Evolutionary conservation across 2,888 invertebrate genomes (phyloP), one percentile per base, ranked within the genome.

Genomic region (Lasioglossum marginatum): DNA sequence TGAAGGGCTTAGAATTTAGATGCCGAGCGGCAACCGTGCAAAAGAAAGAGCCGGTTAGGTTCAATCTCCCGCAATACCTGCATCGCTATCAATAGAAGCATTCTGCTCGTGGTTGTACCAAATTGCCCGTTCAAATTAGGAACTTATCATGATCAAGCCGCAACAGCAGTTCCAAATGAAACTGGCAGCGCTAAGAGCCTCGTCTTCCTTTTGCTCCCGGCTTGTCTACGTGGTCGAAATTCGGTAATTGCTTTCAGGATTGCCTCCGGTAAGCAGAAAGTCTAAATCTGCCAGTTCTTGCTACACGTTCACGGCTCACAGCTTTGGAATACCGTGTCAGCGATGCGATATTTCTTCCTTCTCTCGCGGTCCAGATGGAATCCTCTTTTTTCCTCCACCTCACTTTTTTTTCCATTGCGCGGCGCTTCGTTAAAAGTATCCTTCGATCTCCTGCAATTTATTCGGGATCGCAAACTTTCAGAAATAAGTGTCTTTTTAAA

Each of bases 221-320:
- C 81, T 43, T 81, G 83, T 85, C 81, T 80, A 81, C 81, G 79
- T 87, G 88, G 86, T 87, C 84, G 91, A 93, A 93, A 92, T 93
- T 92, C 91, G 90, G 91, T 92, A 93, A 93, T 93, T 93, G 92
- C 92, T 93, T 92, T 91, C 89, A 88, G 88, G 88, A 92, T 92
- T 92, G 93, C 92, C 88, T 86, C 88, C 85, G 87, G 88, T 86
- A 87, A 90, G 82, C 87, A 87, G 87, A 23, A 86, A 90, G 90
- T 88, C 91, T 87, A 85, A 90, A 91, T 90, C 86, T 88, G 85
- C 84, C 86, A 27, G 85, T 81, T 86, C 75, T 90, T 88, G 83
- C 84, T 80, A 86, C 83, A 84, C 48, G 81, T 77, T 68, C 72
- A 71, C 76, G 68, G 72, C 57, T 63, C 72, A 16, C 68, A 19